Percentiles rank a stretch among this genome's conserved stretches.
Evolutionary conservation across 2,888 invertebrate species (phyloP).

Genomic region (Anticlea derivata): DNA sequence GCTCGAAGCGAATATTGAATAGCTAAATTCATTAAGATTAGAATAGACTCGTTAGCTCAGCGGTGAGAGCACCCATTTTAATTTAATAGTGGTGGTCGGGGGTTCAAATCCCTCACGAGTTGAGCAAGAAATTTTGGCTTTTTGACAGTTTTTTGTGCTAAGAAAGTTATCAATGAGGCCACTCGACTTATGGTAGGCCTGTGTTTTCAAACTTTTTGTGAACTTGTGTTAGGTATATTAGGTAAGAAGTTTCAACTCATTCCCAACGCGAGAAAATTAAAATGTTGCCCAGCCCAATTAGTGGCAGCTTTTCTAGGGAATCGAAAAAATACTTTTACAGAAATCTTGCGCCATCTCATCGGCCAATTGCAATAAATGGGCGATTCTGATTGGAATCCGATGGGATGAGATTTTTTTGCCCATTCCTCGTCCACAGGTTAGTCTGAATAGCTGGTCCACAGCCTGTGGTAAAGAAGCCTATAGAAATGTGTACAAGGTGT

Average conservation of each 20-base stretch:
- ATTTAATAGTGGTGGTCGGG: slow-evolving; percentile 45
- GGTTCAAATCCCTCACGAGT: slow-evolving; percentile 53
- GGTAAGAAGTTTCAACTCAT: no score
- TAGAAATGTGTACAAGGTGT: no score
- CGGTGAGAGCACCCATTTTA: slow-evolving; percentile 48
- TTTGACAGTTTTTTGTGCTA: no score
- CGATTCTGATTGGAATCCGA: slow-evolving; percentile 69
- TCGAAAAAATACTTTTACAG: slow-evolving; percentile 52
- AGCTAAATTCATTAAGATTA: neutral
- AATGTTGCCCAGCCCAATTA: slow-evolving; percentile 17
- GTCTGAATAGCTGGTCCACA: slow-evolving; percentile 4
- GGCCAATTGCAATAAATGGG: slow-evolving; percentile 71
- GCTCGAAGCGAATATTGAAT: neutral
- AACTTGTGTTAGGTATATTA: no score
- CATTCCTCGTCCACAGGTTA: slow-evolving; percentile 34
- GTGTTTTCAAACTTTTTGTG: no score
- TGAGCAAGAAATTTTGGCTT: neutral
- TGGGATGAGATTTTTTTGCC: slow-evolving; percentile 63
- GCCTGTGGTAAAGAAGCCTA: no score
- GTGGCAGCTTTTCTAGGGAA: slow-evolving; percentile 22
- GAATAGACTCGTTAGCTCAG: slow-evolving; percentile 49
- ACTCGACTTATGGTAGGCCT: no score
- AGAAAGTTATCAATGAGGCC: no score
- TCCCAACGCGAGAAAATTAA: neutral
- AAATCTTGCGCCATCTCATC: slow-evolving; percentile 65